Percentiles rank a stretch among this genome's conserved stretches.
Evolutionary conservation across 2,113 vertebrate genomes (phyloP).

Genomic region (Arizona elegans): DNA sequence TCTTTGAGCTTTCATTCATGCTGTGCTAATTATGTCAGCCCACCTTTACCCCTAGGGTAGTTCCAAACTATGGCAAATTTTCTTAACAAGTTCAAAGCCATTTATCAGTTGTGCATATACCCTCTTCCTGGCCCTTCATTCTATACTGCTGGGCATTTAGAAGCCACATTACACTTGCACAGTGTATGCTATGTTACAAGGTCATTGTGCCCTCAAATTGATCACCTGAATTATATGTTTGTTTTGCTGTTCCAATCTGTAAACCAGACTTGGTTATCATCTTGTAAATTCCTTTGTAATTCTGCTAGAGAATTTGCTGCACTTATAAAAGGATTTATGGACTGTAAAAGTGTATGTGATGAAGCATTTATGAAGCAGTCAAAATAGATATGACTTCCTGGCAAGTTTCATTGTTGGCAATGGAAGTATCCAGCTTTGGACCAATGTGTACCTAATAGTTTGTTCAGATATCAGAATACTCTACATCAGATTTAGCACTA

Average conservation of each 20-base stretch:
- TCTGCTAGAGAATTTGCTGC: slow-evolving; percentile 51
- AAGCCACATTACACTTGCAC: background rate
- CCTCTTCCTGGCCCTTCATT: background rate
- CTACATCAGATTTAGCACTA: background rate
- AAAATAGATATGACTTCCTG: slow-evolving; percentile 57
- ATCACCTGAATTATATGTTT: slow-evolving; percentile 36
- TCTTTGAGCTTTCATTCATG: background rate
- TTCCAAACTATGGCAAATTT: background rate
- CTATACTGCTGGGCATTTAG: background rate
- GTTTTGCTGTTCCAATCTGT: slow-evolving; percentile 58
- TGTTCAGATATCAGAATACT: background rate
- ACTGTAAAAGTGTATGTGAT: slow-evolving; percentile 57
- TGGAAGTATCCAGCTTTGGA: slow-evolving; percentile 4
- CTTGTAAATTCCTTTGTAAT: slow-evolving; percentile 63
- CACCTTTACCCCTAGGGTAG: background rate
- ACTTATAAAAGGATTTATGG: slow-evolving; percentile 62
- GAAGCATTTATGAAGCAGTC: slow-evolving; percentile 60
- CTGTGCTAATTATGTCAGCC: background rate
- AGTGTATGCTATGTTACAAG: slow-evolving; percentile 3
- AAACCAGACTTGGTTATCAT: slow-evolving; percentile 44
- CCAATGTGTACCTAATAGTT: background rate
- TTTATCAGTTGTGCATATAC: background rate
- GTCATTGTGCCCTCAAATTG: background rate
- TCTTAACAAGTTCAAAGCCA: background rate
- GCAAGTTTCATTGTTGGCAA: slow-evolving; percentile 2